Evolutionary conservation across 2,113 vertebrate genomes (phyloP).

Genomic region (Seriola aureovittata): DNA sequence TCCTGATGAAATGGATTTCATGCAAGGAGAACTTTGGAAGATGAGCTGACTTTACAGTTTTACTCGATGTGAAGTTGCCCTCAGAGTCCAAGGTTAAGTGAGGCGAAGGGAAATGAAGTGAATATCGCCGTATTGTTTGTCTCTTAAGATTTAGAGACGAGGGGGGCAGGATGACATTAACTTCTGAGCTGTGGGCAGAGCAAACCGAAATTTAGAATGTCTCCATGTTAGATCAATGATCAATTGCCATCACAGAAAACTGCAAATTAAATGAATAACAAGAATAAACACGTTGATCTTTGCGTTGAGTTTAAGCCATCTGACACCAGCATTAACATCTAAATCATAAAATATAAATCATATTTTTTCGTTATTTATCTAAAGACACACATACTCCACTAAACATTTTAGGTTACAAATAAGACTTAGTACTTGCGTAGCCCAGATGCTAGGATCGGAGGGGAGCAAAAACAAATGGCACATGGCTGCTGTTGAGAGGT

Average conservation of each 20-base stretch:
- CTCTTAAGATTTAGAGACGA: conserved; percentile 39
- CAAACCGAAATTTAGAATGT: neutral
- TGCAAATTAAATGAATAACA: conserved; percentile 1
- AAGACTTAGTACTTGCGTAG: neutral
- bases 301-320: neutral
- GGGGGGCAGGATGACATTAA: conserved; percentile 13
- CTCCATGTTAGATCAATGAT: neutral
- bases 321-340: neutral
- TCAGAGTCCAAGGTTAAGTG: conserved; percentile 59
- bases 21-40: conserved; percentile 58
- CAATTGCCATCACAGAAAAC: conserved; percentile 14
- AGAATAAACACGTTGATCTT: neutral
- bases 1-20: conserved; percentile 72
- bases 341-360: neutral
- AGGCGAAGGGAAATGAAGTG: conserved; percentile 42
- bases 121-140: conserved; percentile 39
- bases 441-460: neutral
- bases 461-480: neutral
- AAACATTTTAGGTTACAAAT: neutral
- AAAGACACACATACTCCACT: neutral
- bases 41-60: conserved; percentile 69
- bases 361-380: neutral
- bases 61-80: conserved; percentile 40
- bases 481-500: neutral
- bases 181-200: neutral